Evolutionary conservation across 2,113 vertebrate species (phyloP).

Genomic region (Phodopus roborovskii): DNA sequence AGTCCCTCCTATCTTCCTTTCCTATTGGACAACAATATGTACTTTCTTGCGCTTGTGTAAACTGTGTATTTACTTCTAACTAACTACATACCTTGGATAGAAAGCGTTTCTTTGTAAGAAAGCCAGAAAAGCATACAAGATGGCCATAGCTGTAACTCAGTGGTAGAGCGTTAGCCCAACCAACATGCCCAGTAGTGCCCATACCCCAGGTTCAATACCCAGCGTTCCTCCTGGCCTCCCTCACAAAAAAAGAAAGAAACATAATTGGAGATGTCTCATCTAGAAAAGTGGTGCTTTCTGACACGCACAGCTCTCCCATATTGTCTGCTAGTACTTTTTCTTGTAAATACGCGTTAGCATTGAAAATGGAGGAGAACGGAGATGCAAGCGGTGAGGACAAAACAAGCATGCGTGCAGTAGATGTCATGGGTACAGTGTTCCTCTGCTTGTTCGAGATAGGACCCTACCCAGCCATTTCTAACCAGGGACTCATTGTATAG

Average conservation of each 20-base stretch:
- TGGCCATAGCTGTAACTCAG: background rate
- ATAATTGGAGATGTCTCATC: background rate
- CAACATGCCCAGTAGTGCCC: too few relatives aligned
- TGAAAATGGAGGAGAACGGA: background rate
- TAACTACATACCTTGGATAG: slow-evolving; percentile 36
- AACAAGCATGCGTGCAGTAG: background rate
- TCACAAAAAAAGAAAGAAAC: background rate
- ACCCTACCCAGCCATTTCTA: background rate
- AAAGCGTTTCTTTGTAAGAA: slow-evolving; percentile 29
- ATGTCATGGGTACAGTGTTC: background rate
- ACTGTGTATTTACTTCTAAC: slow-evolving; percentile 69
- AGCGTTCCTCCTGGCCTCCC: background rate
- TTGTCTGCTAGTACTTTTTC: slow-evolving; percentile 55
- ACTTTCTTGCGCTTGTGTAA: slow-evolving; percentile 13
- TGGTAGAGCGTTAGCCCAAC: background rate
- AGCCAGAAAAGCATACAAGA: slow-evolving; percentile 23
- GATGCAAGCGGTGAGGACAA: background rate
- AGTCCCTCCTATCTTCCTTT: too few relatives aligned
- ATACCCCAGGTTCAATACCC: background rate
- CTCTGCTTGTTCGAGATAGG: background rate
- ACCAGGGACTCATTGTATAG: background rate
- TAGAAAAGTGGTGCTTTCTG: slow-evolving; percentile 11
- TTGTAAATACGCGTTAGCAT: slow-evolving; percentile 29
- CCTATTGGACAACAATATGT: too few relatives aligned
- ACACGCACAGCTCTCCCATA: background rate